Percentiles rank a stretch among this genome's conserved stretches.
These are phyloP conservation scores for Pampusana beccarii DNA, from an alignment of 2,113 vertebrate species.

Conservation along the genomic window DNA sequence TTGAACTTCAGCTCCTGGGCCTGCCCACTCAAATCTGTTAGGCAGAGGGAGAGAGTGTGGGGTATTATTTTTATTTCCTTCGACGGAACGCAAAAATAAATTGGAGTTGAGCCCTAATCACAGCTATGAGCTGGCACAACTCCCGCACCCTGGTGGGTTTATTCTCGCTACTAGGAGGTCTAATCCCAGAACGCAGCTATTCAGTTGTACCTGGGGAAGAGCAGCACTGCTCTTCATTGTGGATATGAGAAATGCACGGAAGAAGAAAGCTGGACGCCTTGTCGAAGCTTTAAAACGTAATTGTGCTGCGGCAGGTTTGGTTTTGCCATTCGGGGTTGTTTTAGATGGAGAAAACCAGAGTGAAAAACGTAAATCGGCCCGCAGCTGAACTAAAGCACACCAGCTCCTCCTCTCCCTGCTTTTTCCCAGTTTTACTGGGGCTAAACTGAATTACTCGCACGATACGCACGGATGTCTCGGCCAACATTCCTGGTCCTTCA, in stretches of 20 bases:
- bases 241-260: neutral
- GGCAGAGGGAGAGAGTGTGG: neutral
- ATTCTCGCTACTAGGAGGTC: neutral
- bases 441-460: neutral
- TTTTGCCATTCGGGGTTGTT: neutral
- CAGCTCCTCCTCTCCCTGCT: neutral
- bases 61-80: neutral
- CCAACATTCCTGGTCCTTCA: neutral
- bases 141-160: neutral
- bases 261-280: too few relatives aligned
- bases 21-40: constrained; percentile 6
- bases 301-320: neutral
- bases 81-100: neutral
- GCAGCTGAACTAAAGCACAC: neutral
- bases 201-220: neutral
- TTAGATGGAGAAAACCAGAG: neutral
- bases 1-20: constrained; percentile 22
- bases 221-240: fast-evolving
- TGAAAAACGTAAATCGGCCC: neutral
- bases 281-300: neutral
- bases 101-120: neutral
- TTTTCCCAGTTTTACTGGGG: neutral
- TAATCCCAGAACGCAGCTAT: neutral
- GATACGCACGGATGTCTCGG: neutral
- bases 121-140: neutral